These are phyloP conservation scores for Drosophila kohkoa DNA, from an alignment of 1,140 invertebrate species.

Conservation along the genomic window DNA sequence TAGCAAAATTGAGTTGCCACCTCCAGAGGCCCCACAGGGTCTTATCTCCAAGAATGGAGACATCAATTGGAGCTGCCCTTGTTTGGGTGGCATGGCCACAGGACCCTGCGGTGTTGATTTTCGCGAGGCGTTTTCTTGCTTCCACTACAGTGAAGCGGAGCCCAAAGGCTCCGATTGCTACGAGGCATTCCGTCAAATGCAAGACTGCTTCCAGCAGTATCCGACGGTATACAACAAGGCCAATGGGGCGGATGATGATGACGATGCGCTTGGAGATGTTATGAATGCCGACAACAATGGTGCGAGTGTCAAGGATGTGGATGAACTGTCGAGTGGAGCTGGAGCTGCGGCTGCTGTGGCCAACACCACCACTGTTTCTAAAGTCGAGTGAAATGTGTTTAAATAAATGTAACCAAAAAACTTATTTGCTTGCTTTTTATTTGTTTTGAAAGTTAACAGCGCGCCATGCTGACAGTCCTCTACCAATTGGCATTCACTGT, in stretches of 20 bases:
- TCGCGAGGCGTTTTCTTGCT: slow-evolving; percentile 97
- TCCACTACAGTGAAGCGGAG: slow-evolving; percentile 92
- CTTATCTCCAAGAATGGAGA: slow-evolving; percentile 94
- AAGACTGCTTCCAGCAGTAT: slow-evolving; percentile 95
- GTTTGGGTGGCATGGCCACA: slow-evolving; percentile 97
- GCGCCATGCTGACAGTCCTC: background rate
- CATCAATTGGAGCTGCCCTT: slow-evolving; percentile 99
- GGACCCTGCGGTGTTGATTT: slow-evolving; percentile 97
- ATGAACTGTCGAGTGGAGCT: slow-evolving; percentile 41
- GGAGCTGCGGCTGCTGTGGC: slow-evolving; percentile 9
- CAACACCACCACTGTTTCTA: slow-evolving; percentile 33
- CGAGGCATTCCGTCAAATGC: slow-evolving; percentile 95
- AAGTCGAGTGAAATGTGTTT: slow-evolving; percentile 36
- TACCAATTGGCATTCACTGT: background rate
- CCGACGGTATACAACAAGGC: slow-evolving; percentile 93
- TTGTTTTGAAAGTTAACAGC: background rate
- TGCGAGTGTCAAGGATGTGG: slow-evolving; percentile 35
- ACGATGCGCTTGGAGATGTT: slow-evolving; percentile 60
- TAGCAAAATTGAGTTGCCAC: slow-evolving; percentile 90
- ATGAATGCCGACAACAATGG: slow-evolving; percentile 51
- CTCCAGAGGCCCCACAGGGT: slow-evolving; percentile 91
- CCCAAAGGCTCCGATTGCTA: slow-evolving; percentile 96
- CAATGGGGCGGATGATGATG: slow-evolving; percentile 86
- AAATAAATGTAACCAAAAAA: slow-evolving; percentile 9
- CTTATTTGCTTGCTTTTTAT: background rate